phyloP scores from a whole-genome alignment of 2,113 vertebrate genomes.

The Perca schrenkii region DNA sequence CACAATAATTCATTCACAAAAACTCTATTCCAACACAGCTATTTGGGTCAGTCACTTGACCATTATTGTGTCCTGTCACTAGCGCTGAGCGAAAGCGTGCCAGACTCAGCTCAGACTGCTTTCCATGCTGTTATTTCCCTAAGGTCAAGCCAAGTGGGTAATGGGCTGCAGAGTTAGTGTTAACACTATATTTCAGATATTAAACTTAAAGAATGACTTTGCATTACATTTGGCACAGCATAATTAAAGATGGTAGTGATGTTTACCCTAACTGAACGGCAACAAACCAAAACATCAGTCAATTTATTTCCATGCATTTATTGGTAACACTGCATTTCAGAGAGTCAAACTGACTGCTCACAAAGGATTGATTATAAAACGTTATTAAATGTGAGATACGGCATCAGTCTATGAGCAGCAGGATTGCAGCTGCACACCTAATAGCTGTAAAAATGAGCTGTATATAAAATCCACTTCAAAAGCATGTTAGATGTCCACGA shows the following conservation, averaged over 20 bases:
- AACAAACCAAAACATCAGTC: constrained; percentile 27
- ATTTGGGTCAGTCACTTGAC: constrained; percentile 76
- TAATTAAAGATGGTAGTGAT: background rate
- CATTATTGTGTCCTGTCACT: constrained; percentile 64
- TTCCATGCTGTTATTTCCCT: constrained; percentile 38
- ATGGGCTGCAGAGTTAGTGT: background rate
- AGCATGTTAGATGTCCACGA: constrained; percentile 19
- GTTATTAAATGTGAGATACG: constrained; percentile 6
- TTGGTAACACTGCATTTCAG: constrained; percentile 57
- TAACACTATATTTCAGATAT: background rate
- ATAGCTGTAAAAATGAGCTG: background rate
- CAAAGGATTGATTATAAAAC: background rate
- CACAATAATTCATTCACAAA: constrained; percentile 80
- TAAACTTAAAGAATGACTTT: background rate
- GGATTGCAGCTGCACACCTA: constrained; percentile 7
- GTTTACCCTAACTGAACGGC: background rate
- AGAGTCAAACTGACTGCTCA: constrained; percentile 5
- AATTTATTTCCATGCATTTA: constrained; percentile 64
- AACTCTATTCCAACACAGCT: constrained; percentile 70
- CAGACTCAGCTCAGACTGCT: constrained; percentile 45
- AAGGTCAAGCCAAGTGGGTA: constrained; percentile 31
- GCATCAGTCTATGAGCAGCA: background rate
- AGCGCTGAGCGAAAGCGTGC: constrained; percentile 45
- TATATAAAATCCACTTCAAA: constrained; percentile 46
- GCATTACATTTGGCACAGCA: background rate